These are phyloP conservation scores for Leptothorax acervorum DNA, from an alignment of 2,888 invertebrate genomes.

Conservation along the genomic window DNA sequence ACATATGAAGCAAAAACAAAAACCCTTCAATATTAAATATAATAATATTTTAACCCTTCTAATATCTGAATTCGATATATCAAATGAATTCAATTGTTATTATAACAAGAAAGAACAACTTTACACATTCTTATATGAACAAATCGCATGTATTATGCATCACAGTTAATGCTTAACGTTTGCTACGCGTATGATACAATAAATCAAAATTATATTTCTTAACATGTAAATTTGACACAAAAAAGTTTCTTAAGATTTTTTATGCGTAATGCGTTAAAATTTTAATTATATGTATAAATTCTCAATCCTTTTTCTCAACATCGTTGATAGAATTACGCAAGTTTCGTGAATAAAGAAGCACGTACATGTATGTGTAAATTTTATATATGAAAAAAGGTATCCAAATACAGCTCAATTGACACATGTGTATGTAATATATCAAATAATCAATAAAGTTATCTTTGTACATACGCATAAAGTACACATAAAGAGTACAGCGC, in stretches of 20 bases:
- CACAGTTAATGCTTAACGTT: too few relatives aligned
- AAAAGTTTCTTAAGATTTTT: background rate
- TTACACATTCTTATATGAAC: background rate
- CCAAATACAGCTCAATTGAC: conserved; percentile 75
- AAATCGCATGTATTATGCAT: background rate
- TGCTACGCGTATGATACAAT: too few relatives aligned
- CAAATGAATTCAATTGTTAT: background rate
- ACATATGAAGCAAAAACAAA: background rate
- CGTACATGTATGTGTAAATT: background rate
- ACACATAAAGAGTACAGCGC: conserved; percentile 89
- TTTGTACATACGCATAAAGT: conserved; percentile 69
- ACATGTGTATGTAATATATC: conserved; percentile 69
- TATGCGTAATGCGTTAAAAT: background rate
- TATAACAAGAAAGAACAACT: background rate
- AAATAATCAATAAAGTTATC: conserved; percentile 52
- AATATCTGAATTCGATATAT: background rate
- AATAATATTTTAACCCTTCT: background rate
- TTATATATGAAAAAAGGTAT: conserved; percentile 68
- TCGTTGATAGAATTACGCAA: background rate
- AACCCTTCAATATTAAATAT: background rate
- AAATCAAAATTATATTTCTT: background rate
- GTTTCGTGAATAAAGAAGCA: background rate
- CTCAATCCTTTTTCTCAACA: background rate
- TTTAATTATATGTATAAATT: background rate
- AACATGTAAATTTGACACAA: background rate